These are phyloP conservation scores for Microplitis manilae DNA, from an alignment of 2,888 invertebrate genomes.

Conservation along the genomic window DNA sequence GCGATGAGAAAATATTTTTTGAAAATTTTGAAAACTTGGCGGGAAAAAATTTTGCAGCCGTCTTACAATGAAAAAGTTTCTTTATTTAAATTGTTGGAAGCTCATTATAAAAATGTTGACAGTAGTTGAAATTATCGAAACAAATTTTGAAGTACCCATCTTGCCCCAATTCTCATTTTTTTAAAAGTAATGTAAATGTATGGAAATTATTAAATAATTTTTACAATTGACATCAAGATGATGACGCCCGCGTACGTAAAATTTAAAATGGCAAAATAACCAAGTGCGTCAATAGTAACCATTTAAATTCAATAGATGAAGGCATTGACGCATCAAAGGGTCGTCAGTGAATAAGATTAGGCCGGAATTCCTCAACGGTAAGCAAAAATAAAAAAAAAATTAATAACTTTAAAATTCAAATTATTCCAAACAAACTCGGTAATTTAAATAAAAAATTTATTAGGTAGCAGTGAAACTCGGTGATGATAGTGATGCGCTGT, in stretches of 20 bases:
- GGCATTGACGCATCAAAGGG: conserved; percentile 32
- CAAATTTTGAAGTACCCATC: no score
- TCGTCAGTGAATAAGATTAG: conserved; percentile 6
- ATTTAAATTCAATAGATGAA: conserved; percentile 22
- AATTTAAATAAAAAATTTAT: neutral
- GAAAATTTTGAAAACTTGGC: no score
- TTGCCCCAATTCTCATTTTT: no score
- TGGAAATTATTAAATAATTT: conserved; percentile 25
- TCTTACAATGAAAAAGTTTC: no score
- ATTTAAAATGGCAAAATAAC: conserved; percentile 6
- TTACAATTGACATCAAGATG: conserved; percentile 5
- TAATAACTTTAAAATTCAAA: neutral
- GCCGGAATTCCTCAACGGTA: conserved; percentile 18
- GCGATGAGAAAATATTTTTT: no score
- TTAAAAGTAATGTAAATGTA: no score
- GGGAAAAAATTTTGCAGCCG: no score
- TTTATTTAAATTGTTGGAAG: no score
- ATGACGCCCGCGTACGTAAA: neutral
- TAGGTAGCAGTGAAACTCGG: neutral
- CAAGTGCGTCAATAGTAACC: conserved; percentile 25
- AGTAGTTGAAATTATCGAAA: no score
- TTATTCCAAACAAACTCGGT: neutral
- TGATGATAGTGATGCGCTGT: neutral
- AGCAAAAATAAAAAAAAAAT: neutral
- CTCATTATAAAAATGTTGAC: no score